Conservation (phyloP, 2,797 vertebrate species). For the Natrix natrix region DNA sequence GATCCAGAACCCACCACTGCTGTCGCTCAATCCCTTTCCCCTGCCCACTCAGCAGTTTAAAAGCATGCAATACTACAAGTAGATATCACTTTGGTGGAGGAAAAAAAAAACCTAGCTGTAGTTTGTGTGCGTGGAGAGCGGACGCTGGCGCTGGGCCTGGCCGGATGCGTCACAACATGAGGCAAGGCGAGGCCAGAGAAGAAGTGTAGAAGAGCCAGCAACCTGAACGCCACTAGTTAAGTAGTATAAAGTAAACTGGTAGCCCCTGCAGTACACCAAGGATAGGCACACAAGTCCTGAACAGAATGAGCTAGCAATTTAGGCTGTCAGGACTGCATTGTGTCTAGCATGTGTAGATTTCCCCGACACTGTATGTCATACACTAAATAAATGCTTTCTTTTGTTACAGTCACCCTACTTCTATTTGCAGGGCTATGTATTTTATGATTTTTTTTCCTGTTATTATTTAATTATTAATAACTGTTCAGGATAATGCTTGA, state of each 20-base stretch:
- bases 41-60: neutral
- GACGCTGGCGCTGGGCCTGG: neutral
- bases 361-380: neutral
- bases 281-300: neutral
- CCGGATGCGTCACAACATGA: neutral
- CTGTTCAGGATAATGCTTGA: neutral
- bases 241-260: neutral
- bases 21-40: neutral
- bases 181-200: neutral
- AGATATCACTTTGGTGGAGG: neutral
- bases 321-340: neutral
- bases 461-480: neutral
- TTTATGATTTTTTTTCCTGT: neutral
- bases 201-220: neutral
- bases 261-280: neutral
- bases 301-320: neutral
- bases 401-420: neutral
- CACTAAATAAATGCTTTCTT: neutral
- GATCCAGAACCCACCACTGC: no score
- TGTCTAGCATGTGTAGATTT: neutral
- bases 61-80: neutral
- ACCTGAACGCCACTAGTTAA: neutral
- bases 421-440: neutral
- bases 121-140: neutral
- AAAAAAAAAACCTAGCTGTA: neutral